Percentiles rank a stretch among this genome's conserved stretches.
Evolutionary conservation across 2,888 invertebrate species (phyloP).

Genomic region (Abrostola triplasia): DNA sequence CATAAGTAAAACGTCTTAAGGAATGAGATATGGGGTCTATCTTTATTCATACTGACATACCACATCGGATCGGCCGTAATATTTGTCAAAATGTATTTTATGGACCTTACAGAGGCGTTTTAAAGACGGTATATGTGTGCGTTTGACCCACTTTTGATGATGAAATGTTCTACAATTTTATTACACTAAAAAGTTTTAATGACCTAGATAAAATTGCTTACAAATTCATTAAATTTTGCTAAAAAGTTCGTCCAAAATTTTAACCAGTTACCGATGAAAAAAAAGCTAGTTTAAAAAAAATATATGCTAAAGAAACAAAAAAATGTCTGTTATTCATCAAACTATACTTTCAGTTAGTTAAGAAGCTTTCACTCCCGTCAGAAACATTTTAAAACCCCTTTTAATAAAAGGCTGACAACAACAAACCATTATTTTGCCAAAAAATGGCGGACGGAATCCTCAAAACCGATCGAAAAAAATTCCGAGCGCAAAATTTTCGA

Average conservation of each 20-base stretch:
- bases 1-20: constrained; percentile 79
- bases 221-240: background rate
- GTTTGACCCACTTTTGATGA: constrained; percentile 3
- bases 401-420: constrained; percentile 37
- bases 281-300: background rate
- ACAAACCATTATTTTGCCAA: constrained; percentile 34
- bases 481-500: constrained; percentile 14
- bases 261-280: background rate
- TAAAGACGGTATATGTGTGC: constrained; percentile 25
- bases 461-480: constrained; percentile 25
- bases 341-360: constrained; percentile 11
- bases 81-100: constrained; percentile 76
- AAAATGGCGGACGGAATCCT: constrained; percentile 31
- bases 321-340: constrained; percentile 1
- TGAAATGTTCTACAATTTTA: constrained; percentile 15
- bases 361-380: constrained; percentile 30
- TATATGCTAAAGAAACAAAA: background rate
- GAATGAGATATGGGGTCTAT: constrained; percentile 77
- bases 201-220: background rate
- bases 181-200: background rate
- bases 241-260: background rate
- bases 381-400: constrained; percentile 44
- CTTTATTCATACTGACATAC: constrained; percentile 76
- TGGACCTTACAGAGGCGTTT: constrained; percentile 29
- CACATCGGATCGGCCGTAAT: constrained; percentile 66